Conservation (phyloP, 2,113 vertebrate genomes). For the Ariopsis seemanni region DNA sequence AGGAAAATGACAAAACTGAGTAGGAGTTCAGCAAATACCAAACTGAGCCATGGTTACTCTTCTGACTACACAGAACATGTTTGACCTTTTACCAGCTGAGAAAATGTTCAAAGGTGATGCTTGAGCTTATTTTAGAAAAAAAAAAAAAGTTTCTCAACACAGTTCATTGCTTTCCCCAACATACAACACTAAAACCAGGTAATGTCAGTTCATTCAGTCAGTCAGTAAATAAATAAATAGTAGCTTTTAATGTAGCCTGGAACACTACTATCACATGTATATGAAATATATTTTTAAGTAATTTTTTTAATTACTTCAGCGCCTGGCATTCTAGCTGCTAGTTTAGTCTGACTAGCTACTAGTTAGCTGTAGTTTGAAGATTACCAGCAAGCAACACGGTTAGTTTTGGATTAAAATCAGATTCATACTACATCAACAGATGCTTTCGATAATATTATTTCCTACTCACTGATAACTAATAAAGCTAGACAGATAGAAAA, state of each 20-base stretch:
- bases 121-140: no score
- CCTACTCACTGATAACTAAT: not conserved
- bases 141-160: no score
- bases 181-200: not conserved
- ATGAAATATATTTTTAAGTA: not conserved
- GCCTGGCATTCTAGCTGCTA: not conserved
- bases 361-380: not conserved
- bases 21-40: no score
- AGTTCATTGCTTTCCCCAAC: no score
- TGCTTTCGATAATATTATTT: not conserved
- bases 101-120: not conserved
- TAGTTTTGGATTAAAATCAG: not conserved
- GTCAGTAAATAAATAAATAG: not conserved
- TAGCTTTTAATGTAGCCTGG: not conserved
- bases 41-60: not conserved
- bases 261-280: not conserved
- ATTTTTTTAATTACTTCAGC: not conserved
- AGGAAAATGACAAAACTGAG: not conserved
- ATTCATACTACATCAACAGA: not conserved
- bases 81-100: not conserved
- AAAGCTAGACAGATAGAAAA: not conserved
- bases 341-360: not conserved
- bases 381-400: not conserved
- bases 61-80: not conserved
- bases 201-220: not conserved